These are phyloP conservation scores for Suillia variegata DNA, from an alignment of 2,888 invertebrate species.

Conservation along the genomic window DNA sequence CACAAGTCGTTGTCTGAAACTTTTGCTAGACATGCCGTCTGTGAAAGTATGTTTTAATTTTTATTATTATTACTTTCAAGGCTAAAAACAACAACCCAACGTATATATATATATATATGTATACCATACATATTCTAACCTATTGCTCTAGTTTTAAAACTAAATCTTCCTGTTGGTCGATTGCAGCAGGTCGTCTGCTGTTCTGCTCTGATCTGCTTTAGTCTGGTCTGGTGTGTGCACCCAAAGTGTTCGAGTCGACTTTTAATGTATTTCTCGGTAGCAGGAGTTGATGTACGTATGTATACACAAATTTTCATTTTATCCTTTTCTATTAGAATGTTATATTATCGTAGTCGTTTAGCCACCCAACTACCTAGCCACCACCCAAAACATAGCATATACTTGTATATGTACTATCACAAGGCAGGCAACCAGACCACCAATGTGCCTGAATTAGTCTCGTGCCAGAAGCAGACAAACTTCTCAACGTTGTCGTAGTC, in stretches of 20 bases:
- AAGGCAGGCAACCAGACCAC: neutral
- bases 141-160: conserved; percentile 28
- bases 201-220: neutral
- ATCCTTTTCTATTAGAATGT: conserved; percentile 1
- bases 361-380: neutral
- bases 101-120: neutral
- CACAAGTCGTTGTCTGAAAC: too few relatives aligned
- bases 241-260: too few relatives aligned
- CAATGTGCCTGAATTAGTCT: neutral
- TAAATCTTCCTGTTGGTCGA: conserved; percentile 16
- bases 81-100: neutral
- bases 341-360: neutral
- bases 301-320: neutral
- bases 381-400: too few relatives aligned
- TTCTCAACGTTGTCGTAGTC: conserved; percentile 2
- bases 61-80: conserved; percentile 1
- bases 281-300: too few relatives aligned
- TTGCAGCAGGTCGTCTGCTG: neutral
- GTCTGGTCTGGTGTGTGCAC: neutral
- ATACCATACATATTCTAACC: conserved; percentile 17
- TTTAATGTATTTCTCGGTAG: too few relatives aligned
- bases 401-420: too few relatives aligned
- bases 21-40: neutral
- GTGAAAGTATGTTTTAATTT: neutral
- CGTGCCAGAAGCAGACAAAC: neutral